Base-by-base conservation (phyloP, 2,797 vertebrate species). In the Scarus forsteni region DNA sequence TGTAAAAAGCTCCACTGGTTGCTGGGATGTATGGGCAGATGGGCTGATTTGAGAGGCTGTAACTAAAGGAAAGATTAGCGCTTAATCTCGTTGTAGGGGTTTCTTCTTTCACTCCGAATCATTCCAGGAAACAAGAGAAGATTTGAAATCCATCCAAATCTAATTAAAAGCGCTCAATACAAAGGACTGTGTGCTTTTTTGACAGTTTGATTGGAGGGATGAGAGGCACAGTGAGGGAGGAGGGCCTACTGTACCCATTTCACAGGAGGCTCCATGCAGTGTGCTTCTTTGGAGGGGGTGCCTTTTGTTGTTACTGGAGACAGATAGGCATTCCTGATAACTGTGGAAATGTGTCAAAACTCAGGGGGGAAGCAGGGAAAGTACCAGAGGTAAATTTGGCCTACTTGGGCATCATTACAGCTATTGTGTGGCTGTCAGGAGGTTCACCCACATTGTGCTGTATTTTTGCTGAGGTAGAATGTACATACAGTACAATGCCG, bases 131-230 rank as follows among this genome's bases (percentile, higher is more conserved):
- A 90, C 83, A 84, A 80, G 89, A 89, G 88, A 77, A 83, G 88
- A 89, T 90, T 89, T 92, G 88, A 93, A 93, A 92, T 91, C 88
- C 88, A 90, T 92, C 91, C 89, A 90, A 92, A 91, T 93, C 91
- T 93, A 92, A 91, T 93, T 91, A 91, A 89, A 92, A 92, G 90
- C 67, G 81, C 80, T 85, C 70, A 7, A 85, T 84, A 89, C 85
- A 90, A 87, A 91, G 83, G 85, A 76, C 81, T 70, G 63, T 84
- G 65, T 83, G 84, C 84, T 90, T 90, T 88, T 92, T 89, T 92
- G 91, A 92, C 89, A 92, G 87, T 89, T 92, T 91, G 89, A 90
- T 92, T 83, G 85, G 86, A 85, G 83, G 77, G 86, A 90, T 89
- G 81, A 86, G 88, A 88, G 78, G 82, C 86, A 63, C 52, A 42